Evolutionary conservation across 30 jellyfish, hydroid and myxozoan species (phyloP), one percentile per base, ranked within the genome.

Genomic region (Pelagia noctiluca): DNA sequence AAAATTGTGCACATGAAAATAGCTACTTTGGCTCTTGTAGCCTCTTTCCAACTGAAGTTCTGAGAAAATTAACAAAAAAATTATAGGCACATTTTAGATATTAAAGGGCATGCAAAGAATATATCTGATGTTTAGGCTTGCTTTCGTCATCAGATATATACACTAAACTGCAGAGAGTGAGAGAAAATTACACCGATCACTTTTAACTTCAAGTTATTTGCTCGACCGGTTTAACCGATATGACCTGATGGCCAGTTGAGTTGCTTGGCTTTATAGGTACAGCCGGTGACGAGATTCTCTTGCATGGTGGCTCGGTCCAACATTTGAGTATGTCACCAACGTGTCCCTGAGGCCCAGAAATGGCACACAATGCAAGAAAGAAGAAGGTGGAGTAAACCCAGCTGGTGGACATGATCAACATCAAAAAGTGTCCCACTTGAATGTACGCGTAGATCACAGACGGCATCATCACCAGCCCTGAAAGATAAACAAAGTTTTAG

Each of bases 301-400:
- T 52, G 3, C 66, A 21, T 18, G 28, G 16, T 10, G 83, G 64
- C 47, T 2, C 4, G 34, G 22, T 69, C 92, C 92, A 82, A 50
- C 92, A 82, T 0, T 73, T 64, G 11, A 82, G 3, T 12, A 82
- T 35, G 29, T 88, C 64, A 33, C 98, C 90, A 69, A 53, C 63
- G 72, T 67, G 82, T 23, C 93, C 92, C 80, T 76, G 88, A 0
- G 98, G 98, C n/a, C 96, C 96, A 64, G 86, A 76, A 30, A 86
- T 76, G 50, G 96, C 84, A 54, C 95, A 83, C 24, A 92, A 89
- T 0, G 96, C 95, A 67, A 92, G 64, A 36, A 92, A 86, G 88
- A 92, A 86, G 63, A 92, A 92, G 2, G 98, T 92, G 60, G 96
- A 83, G 71, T 85, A 92, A 8, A 92, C 85, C 98, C 98, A 92